These are phyloP conservation scores for Girardinichthys multiradiatus DNA, from an alignment of 2,113 vertebrate species.

Conservation along the genomic window DNA sequence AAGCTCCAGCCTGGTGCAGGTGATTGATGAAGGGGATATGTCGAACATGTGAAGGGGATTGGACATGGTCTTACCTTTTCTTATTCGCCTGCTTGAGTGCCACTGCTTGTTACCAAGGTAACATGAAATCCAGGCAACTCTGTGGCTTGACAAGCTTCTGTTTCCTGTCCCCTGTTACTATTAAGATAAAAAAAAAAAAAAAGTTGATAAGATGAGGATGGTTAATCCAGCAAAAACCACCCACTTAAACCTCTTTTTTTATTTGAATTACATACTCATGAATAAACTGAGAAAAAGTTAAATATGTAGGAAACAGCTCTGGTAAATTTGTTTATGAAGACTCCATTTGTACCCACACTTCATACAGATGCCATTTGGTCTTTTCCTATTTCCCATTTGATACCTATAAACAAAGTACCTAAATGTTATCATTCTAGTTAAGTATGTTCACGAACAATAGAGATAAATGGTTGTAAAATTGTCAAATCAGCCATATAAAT, in stretches of 20 bases:
- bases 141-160: slow-evolving; percentile 37
- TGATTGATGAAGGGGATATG: slow-evolving; percentile 57
- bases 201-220: slow-evolving; percentile 26
- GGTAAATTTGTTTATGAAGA: neutral
- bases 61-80: slow-evolving; percentile 50
- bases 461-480: neutral
- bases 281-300: neutral
- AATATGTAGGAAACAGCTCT: neutral
- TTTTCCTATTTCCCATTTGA: too few species aligned
- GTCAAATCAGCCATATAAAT: neutral
- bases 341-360: too few species aligned
- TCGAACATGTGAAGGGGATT: slow-evolving; percentile 45
- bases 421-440: neutral
- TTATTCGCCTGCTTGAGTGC: slow-evolving; percentile 42
- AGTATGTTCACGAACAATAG: neutral
- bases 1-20: slow-evolving; percentile 38
- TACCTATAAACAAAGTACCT: too few species aligned
- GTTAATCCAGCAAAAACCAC: slow-evolving; percentile 3
- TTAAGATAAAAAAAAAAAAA: slow-evolving; percentile 14
- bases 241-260: neutral
- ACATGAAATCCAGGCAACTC: slow-evolving; percentile 54
- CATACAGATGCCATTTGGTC: too few species aligned
- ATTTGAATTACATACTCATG: neutral
- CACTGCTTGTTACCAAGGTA: slow-evolving; percentile 72
- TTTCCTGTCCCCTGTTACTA: slow-evolving; percentile 39